phyloP scores from a whole-genome alignment of 2,888 invertebrate species.

The Corbicula japonica region DNA sequence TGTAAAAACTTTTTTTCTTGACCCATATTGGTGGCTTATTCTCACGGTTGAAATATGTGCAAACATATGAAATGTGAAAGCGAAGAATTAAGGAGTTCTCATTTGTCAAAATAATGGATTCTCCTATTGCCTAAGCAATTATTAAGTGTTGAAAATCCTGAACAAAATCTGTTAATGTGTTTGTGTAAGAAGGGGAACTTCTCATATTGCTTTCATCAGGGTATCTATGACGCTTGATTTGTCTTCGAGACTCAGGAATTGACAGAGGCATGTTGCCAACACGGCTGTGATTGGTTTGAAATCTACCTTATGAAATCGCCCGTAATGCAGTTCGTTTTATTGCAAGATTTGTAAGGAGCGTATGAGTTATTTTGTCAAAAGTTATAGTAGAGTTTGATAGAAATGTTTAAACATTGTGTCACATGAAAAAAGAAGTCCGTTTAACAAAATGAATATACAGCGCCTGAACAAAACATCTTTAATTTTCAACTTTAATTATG shows the following conservation, averaged over 20 bases:
- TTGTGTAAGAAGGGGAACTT: constrained; percentile 55
- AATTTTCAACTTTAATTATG: too few relatives aligned
- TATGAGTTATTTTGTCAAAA: too few relatives aligned
- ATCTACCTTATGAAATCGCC: too few relatives aligned
- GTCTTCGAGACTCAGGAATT: constrained; percentile 38
- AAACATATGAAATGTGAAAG: constrained; percentile 45
- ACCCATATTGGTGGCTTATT: constrained; percentile 32
- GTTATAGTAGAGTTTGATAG: too few relatives aligned
- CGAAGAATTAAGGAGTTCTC: constrained; percentile 55
- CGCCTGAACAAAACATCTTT: too few relatives aligned
- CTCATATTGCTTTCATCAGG: constrained; percentile 60
- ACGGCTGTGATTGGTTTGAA: constrained; percentile 15
- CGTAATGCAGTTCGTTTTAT: too few relatives aligned
- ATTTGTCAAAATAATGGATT: constrained; percentile 69
- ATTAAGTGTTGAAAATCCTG: constrained; percentile 67
- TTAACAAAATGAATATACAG: too few relatives aligned
- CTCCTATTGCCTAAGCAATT: constrained; percentile 64
- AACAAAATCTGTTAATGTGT: constrained; percentile 70
- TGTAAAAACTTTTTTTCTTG: too few relatives aligned
- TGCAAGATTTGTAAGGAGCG: too few relatives aligned
- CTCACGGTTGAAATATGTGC: constrained; percentile 50
- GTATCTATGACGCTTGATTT: constrained; percentile 61
- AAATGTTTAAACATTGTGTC: too few relatives aligned
- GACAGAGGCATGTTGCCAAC: constrained; percentile 42
- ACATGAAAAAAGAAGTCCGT: too few relatives aligned